These are phyloP conservation scores for Ptychodera flava DNA, from an alignment of 35 echinoderm and acorn worm genomes.

Conservation along the genomic window DNA sequence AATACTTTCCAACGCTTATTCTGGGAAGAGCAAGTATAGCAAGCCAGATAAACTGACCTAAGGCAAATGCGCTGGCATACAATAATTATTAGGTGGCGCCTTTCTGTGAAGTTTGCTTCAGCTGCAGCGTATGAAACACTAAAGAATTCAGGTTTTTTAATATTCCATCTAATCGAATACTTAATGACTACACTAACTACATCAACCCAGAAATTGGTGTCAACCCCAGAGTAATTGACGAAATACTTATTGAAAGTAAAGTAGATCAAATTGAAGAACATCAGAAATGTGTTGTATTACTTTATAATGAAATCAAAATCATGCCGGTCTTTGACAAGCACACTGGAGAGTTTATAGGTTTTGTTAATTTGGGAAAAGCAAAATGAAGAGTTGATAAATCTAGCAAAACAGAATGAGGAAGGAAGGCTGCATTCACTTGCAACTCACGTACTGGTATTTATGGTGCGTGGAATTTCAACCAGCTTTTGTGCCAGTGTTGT, in stretches of 20 bases:
- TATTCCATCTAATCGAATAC: background rate
- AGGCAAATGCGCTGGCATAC: background rate
- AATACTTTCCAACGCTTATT: background rate
- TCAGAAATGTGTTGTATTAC: slow-evolving; percentile 20
- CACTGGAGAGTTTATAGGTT: slow-evolving; percentile 31
- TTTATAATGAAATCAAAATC: slow-evolving; percentile 57
- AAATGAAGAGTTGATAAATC: slow-evolving; percentile 17
- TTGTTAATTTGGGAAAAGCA: slow-evolving; percentile 25
- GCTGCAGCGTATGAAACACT: background rate
- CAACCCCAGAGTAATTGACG: slow-evolving; percentile 17
- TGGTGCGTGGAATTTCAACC: slow-evolving; percentile 36
- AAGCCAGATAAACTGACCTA: background rate
- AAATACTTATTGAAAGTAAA: slow-evolving; percentile 5
- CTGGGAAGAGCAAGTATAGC: background rate
- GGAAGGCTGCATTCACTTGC: slow-evolving; percentile 1
- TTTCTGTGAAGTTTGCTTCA: background rate
- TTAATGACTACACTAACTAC: background rate
- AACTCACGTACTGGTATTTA: slow-evolving; percentile 36
- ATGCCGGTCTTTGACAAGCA: slow-evolving; percentile 11
- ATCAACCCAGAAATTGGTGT: background rate
- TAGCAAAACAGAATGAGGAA: slow-evolving; percentile 3
- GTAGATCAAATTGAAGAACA: background rate
- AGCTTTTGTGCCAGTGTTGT: slow-evolving; percentile 11
- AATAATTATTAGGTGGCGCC: background rate
- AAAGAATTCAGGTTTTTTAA: background rate